Evolutionary conservation across 1,140 invertebrate genomes (phyloP), one percentile per base, ranked within the genome.

Genomic region (Notospermus geniculatus): DNA sequence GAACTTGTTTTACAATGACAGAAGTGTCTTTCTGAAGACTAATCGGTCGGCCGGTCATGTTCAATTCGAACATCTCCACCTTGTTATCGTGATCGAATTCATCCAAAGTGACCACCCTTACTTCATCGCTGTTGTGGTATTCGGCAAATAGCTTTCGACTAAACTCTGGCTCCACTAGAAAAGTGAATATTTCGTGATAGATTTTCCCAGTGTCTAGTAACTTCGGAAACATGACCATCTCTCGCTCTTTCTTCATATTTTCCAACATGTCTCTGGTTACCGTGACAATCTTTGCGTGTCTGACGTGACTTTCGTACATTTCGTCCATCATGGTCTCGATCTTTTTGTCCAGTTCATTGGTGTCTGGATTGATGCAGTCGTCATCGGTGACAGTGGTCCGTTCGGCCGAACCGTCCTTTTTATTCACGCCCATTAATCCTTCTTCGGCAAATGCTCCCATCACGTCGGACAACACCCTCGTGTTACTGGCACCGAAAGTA

Each of bases 351-450:
- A 50, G 25, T 4, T 7, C 46, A 5, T 19, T 5, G 9, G 46
- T 50, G 46, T 50, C n/a, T 23, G n/a, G 4, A 5, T 19, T 9
- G 4, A 7, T 19, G 25, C 46, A 50, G 25, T 50, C 46, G 25
- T 50, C 46, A n/a, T 50, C 39, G 46, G 46, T 50, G n/a, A n/a
- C n/a, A 9, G 46, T 50, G n/a, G 19, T 27, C n/a, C n/a, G n/a
- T 4, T 27, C 4, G 46, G 4, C 4, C 46, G 4, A 50, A 4
- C 46, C 46, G 19, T n/a, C n/a, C 46, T 27, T 5, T 50, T 50
- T 11, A 43, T 43, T 43, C 19, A 11, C 19, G 11, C 39, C 19
- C 11, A n/a, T 27, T 23, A 50, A 9, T 5, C 46, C 4, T n/a
- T 7, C n/a, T 23, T 27, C n/a, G 4, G 46, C 46, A 50, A 50